Percentiles rank a stretch among this genome's conserved stretches.
These are phyloP conservation scores for Orchestia grillus DNA, from an alignment of 1,140 invertebrate genomes.

Conservation along the genomic window DNA sequence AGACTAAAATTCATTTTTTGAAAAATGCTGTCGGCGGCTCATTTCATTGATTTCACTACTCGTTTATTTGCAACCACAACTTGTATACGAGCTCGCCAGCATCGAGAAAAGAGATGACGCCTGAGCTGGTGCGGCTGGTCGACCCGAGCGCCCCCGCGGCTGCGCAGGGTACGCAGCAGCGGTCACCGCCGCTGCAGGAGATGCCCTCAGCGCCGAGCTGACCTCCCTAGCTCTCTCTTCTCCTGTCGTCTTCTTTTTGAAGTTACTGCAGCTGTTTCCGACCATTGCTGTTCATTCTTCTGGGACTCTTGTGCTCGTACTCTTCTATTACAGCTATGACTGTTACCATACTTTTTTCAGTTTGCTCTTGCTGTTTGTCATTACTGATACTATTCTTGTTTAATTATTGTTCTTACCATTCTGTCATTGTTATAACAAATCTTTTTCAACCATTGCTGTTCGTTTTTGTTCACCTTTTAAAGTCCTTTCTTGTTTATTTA, in stretches of 20 bases:
- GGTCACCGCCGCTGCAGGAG: slow-evolving; percentile 18
- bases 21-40: too few species aligned
- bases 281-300: neutral
- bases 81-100: too few species aligned
- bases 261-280: neutral
- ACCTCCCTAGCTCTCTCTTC: neutral
- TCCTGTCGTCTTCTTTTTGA: neutral
- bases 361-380: neutral
- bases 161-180: neutral
- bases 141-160: neutral
- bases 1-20: too few species aligned
- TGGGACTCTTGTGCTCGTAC: neutral
- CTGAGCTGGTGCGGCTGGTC: neutral
- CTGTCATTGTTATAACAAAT: too few species aligned
- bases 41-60: too few species aligned
- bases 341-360: neutral
- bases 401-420: too few species aligned
- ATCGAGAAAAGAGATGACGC: neutral
- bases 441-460: neutral
- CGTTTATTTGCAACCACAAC: too few species aligned
- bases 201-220: slow-evolving; percentile 31
- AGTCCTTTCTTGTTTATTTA: too few species aligned
- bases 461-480: neutral
- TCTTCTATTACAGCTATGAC: neutral
- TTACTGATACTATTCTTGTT: neutral